These are phyloP conservation scores for Campopleginae sp. DNA, from an alignment of 2,888 invertebrate species.

Conservation along the genomic window DNA sequence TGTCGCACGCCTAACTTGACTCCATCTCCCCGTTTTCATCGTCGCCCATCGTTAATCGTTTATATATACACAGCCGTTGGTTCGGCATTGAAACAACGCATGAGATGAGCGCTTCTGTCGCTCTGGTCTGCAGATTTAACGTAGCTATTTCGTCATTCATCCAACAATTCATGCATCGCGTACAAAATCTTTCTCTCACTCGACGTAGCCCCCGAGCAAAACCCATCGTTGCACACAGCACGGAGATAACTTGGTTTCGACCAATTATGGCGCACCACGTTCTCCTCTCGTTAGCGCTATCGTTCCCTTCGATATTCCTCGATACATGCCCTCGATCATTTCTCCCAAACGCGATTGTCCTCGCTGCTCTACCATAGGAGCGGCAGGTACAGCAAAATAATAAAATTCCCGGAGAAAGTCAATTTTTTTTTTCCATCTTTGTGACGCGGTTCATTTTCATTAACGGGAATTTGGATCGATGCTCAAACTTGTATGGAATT, in stretches of 20 bases:
- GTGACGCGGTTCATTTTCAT: neutral
- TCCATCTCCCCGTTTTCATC: slow-evolving; percentile 45
- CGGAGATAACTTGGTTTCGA: slow-evolving; percentile 74
- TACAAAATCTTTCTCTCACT: slow-evolving; percentile 42
- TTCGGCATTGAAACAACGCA: slow-evolving; percentile 62
- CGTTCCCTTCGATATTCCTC: neutral
- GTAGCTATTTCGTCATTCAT: slow-evolving; percentile 45
- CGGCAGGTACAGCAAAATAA: too few relatives aligned
- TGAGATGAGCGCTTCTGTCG: slow-evolving; percentile 16
- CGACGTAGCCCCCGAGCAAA: slow-evolving; percentile 40
- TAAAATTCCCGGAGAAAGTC: neutral
- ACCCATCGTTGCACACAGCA: slow-evolving; percentile 64
- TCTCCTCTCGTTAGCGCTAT: slow-evolving; percentile 11
- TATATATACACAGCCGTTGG: slow-evolving; percentile 8
- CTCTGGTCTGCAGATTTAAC: slow-evolving; percentile 47
- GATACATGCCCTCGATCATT: slow-evolving; percentile 64
- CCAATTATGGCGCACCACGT: slow-evolving; percentile 72
- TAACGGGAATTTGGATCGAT: neutral
- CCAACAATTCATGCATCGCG: slow-evolving; percentile 54
- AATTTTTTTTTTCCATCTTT: neutral
- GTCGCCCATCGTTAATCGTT: slow-evolving; percentile 45
- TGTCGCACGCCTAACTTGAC: slow-evolving; percentile 52
- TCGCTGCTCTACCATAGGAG: too few relatives aligned
- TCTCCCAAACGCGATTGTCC: slow-evolving; percentile 70
- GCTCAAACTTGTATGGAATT: neutral